Base-by-base conservation (phyloP, 2,888 invertebrate genomes). In the Hypselothyrea guttata region DNA sequence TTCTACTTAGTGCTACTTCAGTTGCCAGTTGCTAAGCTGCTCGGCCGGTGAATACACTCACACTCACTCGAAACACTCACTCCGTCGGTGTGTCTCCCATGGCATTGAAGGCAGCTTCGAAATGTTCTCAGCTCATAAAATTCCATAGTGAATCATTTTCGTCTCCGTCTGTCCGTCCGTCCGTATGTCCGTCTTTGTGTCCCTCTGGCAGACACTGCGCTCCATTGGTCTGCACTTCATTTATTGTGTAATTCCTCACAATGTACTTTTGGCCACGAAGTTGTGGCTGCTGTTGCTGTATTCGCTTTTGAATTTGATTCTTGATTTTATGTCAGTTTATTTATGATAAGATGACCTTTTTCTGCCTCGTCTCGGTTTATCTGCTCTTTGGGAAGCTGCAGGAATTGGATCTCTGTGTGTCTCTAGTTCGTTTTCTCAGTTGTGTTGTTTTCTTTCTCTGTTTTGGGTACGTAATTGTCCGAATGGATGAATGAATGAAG, bases 271-370 rank as follows among this genome's bases (percentile, higher is more conserved):
- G 71, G 83, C 78, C 78, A 76, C 84, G 85, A 84, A 83, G 83
- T 85, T 71, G 55, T 67, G 72, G 83, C n/a, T n/a, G n/a, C n/a
- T 57, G 22, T 22, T 22, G 22, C 45, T 73, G 61, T 64, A 67
- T 75, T 75, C 67, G 71, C 60, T 71, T 22, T 85, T 83, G 86
- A 83, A 82, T 82, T 85, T 82, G 84, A 82, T 82, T 86, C 82
- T 81, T 84, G 86, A 84, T 86, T 84, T 84, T 70, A 76, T 83
- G 85, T 85, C 79, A 83, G 83, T 84, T 86, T 86, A 84, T 86
- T 84, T 84, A 86, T 79, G 85, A 84, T 83, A 84, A 84, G 85
- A 79, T 84, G 82, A 73, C 75, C 75, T 84, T 82, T 85, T 64
- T 28, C 15, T 16, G 11, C 44, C 13, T 11, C 30, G 8, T 44